phyloP scores from a whole-genome alignment of 2,797 vertebrate species.

The Oreonectes daqikongensis region DNA sequence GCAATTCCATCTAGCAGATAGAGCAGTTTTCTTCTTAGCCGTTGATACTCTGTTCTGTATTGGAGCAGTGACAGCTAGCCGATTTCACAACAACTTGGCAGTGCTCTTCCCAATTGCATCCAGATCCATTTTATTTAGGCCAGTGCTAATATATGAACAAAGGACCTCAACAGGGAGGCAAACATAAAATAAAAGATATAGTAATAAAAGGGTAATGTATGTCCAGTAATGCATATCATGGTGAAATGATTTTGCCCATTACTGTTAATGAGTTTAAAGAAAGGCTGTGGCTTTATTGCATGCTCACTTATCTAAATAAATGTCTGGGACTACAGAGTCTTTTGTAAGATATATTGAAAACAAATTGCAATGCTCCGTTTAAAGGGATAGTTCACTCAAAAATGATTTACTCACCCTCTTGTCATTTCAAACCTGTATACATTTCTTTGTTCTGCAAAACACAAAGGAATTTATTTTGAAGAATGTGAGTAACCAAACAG shows the following conservation, averaged over 20 bases:
- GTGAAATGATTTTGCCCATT: constrained; percentile 9
- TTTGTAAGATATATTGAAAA: no score
- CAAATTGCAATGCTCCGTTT: no score
- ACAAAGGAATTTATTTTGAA: no score
- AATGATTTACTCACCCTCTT: no score
- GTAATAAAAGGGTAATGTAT: neutral
- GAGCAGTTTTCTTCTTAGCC: neutral
- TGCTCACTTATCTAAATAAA: neutral
- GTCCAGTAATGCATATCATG: neutral
- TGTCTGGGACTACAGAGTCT: no score
- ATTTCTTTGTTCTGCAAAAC: no score
- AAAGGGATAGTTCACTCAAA: no score
- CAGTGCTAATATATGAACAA: constrained; percentile 2
- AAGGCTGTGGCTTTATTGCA: neutral
- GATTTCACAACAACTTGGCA: constrained; percentile 50
- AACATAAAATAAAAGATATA: neutral
- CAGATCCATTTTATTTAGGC: constrained; percentile 16
- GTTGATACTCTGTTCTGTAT: neutral
- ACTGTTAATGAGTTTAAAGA: neutral
- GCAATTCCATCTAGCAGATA: neutral
- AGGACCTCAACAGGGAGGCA: neutral
- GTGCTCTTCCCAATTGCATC: neutral
- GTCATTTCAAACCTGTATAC: no score
- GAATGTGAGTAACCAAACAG: no score
- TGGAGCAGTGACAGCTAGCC: constrained; percentile 41